Percentiles rank a stretch among this genome's conserved stretches.
phyloP scores from a whole-genome alignment of 2,888 invertebrate species.

The Coelogynopora nodosa region DNA sequence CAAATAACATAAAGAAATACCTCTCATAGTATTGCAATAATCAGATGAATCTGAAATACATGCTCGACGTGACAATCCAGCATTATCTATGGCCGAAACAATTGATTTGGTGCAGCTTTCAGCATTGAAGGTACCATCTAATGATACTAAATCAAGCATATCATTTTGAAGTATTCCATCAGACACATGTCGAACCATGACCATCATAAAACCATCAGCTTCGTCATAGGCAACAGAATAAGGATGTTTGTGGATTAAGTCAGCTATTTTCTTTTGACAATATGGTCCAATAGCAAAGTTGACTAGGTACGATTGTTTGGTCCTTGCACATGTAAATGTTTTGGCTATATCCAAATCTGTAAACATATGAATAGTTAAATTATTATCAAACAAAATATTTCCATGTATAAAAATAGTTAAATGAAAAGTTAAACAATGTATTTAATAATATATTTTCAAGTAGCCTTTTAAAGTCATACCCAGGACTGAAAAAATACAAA shows the following conservation, averaged over 20 bases:
- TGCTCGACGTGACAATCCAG: not conserved
- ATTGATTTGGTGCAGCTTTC: not conserved
- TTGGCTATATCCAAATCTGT: not conserved
- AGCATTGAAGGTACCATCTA: not conserved
- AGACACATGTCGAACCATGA: not conserved
- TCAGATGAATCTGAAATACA: not conserved
- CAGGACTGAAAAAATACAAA: not conserved
- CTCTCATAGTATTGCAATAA: not conserved
- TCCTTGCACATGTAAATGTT: not conserved
- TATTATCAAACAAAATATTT: constrained; percentile 15
- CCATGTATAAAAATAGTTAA: constrained; percentile 24
- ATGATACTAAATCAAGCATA: not conserved
- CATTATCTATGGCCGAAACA: not conserved
- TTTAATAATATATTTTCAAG: constrained; percentile 24
- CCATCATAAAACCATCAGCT: no score
- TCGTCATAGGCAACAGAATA: not conserved
- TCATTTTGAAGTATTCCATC: not conserved
- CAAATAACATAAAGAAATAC: not conserved
- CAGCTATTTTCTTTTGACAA: not conserved
- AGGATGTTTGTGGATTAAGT: not conserved
- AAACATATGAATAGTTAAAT: not conserved
- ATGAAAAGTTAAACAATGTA: constrained; percentile 23
- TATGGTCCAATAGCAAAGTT: not conserved
- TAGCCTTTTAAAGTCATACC: not conserved
- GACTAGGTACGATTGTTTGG: not conserved